phyloP scores from a whole-genome alignment of 2,888 invertebrate genomes.

The Athalia cordata region DNA sequence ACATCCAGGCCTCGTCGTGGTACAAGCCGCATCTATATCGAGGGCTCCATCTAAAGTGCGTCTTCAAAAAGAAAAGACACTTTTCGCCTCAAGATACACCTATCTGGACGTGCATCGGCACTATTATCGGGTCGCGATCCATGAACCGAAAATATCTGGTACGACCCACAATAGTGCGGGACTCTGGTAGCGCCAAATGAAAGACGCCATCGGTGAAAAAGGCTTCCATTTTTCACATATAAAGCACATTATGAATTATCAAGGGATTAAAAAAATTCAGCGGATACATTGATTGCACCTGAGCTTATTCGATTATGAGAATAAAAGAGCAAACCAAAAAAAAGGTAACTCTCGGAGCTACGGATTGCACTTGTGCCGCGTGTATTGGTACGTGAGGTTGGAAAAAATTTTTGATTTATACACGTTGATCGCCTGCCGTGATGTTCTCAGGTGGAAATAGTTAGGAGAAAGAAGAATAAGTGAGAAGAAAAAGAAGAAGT shows the following conservation, averaged over 20 bases:
- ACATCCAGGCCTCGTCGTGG: constrained; percentile 1
- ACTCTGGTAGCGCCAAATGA: no score
- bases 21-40: constrained; percentile 59
- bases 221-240: neutral
- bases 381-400: constrained; percentile 21
- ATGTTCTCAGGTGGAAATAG: constrained; percentile 42
- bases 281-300: neutral
- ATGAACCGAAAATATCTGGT: constrained; percentile 45
- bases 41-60: constrained; percentile 63
- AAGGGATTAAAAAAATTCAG: neutral
- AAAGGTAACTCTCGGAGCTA: constrained; percentile 8
- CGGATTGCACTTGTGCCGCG: no score
- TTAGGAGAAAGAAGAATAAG: neutral
- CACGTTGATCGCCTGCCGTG: constrained; percentile 37
- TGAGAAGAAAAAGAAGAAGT: neutral
- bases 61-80: constrained; percentile 50
- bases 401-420: constrained; percentile 41
- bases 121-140: constrained; percentile 49
- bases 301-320: neutral
- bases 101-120: constrained; percentile 42
- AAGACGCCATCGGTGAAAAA: neutral
- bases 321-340: neutral
- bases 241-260: constrained; percentile 3
- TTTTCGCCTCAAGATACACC: constrained; percentile 45
- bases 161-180: neutral